Base-by-base conservation (phyloP, 2,888 invertebrate genomes). In the Ctena decussata region DNA sequence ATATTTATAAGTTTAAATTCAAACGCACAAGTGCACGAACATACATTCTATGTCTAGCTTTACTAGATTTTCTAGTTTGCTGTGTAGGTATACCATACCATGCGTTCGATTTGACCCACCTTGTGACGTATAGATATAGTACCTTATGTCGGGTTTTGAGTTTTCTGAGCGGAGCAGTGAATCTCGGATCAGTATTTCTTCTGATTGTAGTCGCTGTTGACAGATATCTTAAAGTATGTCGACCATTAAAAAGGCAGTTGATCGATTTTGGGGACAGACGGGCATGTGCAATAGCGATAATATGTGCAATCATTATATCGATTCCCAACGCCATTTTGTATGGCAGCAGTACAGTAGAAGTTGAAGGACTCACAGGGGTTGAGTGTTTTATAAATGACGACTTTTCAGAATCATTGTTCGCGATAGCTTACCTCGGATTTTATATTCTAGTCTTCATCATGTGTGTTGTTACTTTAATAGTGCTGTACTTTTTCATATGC, bases 161-260 rank as follows among this genome's bases (percentile, higher is more conserved):
- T 76, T 89, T 83, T 65, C 53, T 87, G 1, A 85, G 84, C 6
- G 82, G 84, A 32, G 69, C 84, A 1, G 79, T 83, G 30, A 77
- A 84, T 18, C 15, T 78, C 3, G 78, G 86, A 24, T 90, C 90
- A 2, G 79, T 86, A 49, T 87, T 89, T 18, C 77, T 89, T 21
- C 69, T 90, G 37, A 60, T 86, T 2, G 88, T 90, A 0, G 87
- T 90, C 24, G 86, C 87, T 0, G 60, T 90, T 0, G 90, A 90
- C 39, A 82, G 90, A 24, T 94, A 89, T 82, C 69, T 90, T 27
- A 93, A 92, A 57, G 89, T 94, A 0, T 92, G 93, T 37, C 82
- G 86, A 30, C 93, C 93, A 1, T 80, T 93, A 5, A 89, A 89
- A 69, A 82, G 76, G 32, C 93, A 93, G 70, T 85, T 93, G 24